These are phyloP conservation scores for Meloidogyne chitwoodi DNA, from an alignment of 1,140 invertebrate genomes.

Conservation along the genomic window DNA sequence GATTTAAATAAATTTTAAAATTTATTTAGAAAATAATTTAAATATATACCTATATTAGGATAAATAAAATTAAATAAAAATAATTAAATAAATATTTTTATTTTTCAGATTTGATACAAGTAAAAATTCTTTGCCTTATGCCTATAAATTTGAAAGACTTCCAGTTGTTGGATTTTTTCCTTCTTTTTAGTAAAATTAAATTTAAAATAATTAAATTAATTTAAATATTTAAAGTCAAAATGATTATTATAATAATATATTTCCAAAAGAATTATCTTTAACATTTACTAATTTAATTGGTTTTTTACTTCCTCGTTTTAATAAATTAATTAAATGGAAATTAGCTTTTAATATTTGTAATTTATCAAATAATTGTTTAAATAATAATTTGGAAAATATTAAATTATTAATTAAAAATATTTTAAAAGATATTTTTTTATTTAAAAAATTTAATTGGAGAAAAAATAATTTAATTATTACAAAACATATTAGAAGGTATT, in stretches of 20 bases:
- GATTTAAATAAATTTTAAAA: too few relatives aligned
- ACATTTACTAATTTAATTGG: slow-evolving; percentile 17
- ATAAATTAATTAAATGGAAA: background rate
- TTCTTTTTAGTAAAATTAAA: background rate
- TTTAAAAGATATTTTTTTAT: background rate
- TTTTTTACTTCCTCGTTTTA: slow-evolving; percentile 9
- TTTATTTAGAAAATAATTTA: too few relatives aligned
- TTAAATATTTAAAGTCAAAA: background rate
- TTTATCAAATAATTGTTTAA: slow-evolving; percentile 5
- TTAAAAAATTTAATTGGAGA: background rate
- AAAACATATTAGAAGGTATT: background rate
- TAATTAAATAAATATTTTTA: background rate
- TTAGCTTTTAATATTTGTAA: background rate
- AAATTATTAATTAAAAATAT: background rate
- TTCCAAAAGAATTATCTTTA: background rate
- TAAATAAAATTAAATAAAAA: background rate
- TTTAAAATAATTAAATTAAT: background rate
- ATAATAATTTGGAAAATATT: background rate
- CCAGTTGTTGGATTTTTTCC: slow-evolving; percentile 19
- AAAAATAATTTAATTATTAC: background rate
- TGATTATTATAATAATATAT: background rate
- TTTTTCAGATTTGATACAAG: background rate
- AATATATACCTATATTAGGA: too few relatives aligned
- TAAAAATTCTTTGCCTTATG: background rate
- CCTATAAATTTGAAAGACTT: slow-evolving; percentile 1